Conservation (phyloP, 2,797 vertebrate genomes). For the Mus caroli region DNA sequence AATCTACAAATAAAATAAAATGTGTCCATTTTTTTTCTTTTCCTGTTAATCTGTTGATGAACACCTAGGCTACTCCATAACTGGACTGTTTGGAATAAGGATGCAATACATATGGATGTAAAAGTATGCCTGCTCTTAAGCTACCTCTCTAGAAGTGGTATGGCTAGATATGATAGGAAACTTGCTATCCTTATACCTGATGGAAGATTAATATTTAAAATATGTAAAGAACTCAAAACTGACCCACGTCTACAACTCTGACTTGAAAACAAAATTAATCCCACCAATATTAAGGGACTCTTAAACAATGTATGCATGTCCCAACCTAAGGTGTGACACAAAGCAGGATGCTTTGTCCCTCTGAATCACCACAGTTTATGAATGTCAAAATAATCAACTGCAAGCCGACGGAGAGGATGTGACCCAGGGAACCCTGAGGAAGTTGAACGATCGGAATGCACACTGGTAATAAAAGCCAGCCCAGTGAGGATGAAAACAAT, state of each 20-base stretch:
- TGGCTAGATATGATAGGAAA: background rate
- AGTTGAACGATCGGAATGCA: background rate
- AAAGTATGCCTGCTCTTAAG: background rate
- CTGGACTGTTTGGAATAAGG: background rate
- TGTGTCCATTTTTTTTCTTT: background rate
- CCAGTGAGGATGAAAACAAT: slow-evolving; percentile 25
- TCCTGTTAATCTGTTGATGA: background rate
- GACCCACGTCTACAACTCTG: slow-evolving; percentile 43
- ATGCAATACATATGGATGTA: background rate
- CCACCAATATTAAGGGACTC: background rate
- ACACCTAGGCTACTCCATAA: background rate
- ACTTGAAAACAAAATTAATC: slow-evolving; percentile 42
- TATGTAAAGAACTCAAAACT: background rate
- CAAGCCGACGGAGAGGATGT: background rate
- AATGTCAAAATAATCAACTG: background rate
- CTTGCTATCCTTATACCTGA: background rate
- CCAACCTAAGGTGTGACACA: background rate
- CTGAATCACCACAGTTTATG: background rate
- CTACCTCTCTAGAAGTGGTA: background rate
- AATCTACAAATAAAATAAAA: background rate
- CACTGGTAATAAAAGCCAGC: slow-evolving; percentile 35
- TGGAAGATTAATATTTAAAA: background rate
- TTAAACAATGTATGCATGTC: background rate
- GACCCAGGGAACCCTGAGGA: background rate
- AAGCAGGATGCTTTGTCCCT: background rate